Evolutionary conservation across 1,140 invertebrate species (phyloP).

Genomic region (Drosophila bocqueti): DNA sequence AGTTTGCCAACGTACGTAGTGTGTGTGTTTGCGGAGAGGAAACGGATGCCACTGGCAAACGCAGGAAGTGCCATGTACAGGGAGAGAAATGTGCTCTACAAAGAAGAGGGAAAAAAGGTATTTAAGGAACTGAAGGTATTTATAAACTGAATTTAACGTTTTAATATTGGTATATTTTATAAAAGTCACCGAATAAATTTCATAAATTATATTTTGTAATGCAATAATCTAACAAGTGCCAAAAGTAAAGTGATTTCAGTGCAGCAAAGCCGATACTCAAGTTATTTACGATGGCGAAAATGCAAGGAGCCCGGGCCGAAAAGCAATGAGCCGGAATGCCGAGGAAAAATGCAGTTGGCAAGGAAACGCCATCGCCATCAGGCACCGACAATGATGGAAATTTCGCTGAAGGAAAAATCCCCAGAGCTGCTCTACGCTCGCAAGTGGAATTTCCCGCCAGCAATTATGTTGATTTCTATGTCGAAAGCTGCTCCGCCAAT

Average conservation of each 20-base stretch:
- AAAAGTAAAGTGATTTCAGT: not conserved
- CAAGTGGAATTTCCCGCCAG: constrained; percentile 51
- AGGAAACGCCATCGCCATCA: constrained; percentile 38
- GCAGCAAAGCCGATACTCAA: constrained; percentile 37
- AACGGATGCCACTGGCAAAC: constrained; percentile 31
- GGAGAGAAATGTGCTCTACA: not conserved
- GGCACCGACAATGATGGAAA: constrained; percentile 52
- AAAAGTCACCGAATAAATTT: too few species aligned
- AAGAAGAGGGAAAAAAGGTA: accelerated
- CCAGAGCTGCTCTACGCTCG: constrained; percentile 6
- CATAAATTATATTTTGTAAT: too few species aligned
- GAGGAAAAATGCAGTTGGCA: constrained; percentile 73
- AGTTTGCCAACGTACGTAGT: constrained; percentile 32
- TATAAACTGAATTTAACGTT: too few species aligned
- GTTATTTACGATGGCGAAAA: constrained; percentile 54
- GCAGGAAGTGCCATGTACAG: constrained; percentile 12
- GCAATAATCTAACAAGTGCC: too few species aligned
- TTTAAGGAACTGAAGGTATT: too few species aligned
- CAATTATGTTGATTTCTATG: constrained; percentile 73
- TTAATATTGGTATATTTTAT: not conserved
- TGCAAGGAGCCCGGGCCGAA: constrained; percentile 16
- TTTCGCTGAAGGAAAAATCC: constrained; percentile 51
- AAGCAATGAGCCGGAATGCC: constrained; percentile 60
- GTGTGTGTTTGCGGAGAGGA: constrained; percentile 20
- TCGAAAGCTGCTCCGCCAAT: constrained; percentile 30